A percentile compares a stretch with the other conserved stretches of the same genome.
These are phyloP conservation scores for Dorcus parallelipipedus DNA, from an alignment of 2,888 invertebrate species.

Conservation along the genomic window DNA sequence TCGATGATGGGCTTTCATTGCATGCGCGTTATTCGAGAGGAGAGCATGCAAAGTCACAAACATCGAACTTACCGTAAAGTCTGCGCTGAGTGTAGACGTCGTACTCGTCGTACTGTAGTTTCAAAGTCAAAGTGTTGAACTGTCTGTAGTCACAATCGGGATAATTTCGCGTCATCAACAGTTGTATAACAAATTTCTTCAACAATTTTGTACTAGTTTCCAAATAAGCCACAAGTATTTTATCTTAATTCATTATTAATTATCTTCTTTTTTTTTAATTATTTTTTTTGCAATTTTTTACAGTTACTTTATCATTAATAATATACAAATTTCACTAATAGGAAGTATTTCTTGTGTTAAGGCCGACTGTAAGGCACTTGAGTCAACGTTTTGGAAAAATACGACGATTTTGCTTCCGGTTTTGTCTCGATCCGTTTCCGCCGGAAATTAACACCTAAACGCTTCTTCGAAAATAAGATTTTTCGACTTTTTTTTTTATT, in stretches of 20 bases:
- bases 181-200: slow-evolving; percentile 16
- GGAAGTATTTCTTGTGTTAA: slow-evolving; percentile 35
- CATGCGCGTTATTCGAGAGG: no score
- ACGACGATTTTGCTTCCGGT: slow-evolving; percentile 23
- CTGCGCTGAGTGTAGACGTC: no score
- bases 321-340: slow-evolving; percentile 46
- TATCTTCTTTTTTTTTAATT: slow-evolving; percentile 37
- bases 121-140: background rate
- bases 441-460: slow-evolving; percentile 17
- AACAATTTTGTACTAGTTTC: slow-evolving; percentile 41
- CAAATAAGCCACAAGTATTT: slow-evolving; percentile 40
- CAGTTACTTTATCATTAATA: slow-evolving; percentile 38
- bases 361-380: slow-evolving; percentile 51
- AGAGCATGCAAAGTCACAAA: no score
- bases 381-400: slow-evolving; percentile 48
- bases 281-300: slow-evolving; percentile 35
- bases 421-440: background rate
- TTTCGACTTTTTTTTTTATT: slow-evolving; percentile 29
- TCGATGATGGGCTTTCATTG: no score
- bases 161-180: slow-evolving; percentile 13
- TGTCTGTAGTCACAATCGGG: slow-evolving; percentile 31
- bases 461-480: slow-evolving; percentile 5
- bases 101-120: no score
- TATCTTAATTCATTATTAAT: slow-evolving; percentile 24
- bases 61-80: no score